Conservation (phyloP, 2,888 invertebrate species). For the Scaptomyza polygonia region DNA sequence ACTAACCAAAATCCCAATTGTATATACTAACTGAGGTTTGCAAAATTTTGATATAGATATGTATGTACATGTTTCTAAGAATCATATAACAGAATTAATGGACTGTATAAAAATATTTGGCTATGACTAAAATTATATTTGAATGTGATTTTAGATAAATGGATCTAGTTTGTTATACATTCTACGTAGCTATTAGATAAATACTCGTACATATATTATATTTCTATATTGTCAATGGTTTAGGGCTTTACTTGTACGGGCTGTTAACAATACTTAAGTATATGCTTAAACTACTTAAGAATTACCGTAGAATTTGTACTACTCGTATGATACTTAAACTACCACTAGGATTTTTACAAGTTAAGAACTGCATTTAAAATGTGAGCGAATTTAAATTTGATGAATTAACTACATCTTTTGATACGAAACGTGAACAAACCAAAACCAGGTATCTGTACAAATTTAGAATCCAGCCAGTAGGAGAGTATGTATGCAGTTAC, state of each 20-base stretch:
- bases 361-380: constrained; percentile 24
- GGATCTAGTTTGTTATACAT: constrained; percentile 23
- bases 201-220: constrained; percentile 23
- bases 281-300: constrained; percentile 48
- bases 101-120: neutral
- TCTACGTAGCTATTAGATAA: constrained; percentile 34
- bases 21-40: constrained; percentile 7
- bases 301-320: constrained; percentile 22
- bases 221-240: neutral
- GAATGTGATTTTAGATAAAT: constrained; percentile 16
- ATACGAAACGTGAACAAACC: constrained; percentile 75
- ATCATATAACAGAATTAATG: constrained; percentile 8
- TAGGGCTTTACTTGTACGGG: constrained; percentile 13
- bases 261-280: constrained; percentile 32
- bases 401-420: constrained; percentile 26
- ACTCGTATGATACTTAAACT: constrained; percentile 35
- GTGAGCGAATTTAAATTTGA: constrained; percentile 53
- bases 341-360: constrained; percentile 41
- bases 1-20: constrained; percentile 4
- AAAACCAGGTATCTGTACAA: constrained; percentile 58
- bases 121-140: no score
- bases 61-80: constrained; percentile 20
- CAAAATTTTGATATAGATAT: constrained; percentile 21
- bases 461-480: constrained; percentile 23
- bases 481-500: constrained; percentile 29